phyloP scores from a whole-genome alignment of 1,140 invertebrate genomes.

The Aphis craccivora region DNA sequence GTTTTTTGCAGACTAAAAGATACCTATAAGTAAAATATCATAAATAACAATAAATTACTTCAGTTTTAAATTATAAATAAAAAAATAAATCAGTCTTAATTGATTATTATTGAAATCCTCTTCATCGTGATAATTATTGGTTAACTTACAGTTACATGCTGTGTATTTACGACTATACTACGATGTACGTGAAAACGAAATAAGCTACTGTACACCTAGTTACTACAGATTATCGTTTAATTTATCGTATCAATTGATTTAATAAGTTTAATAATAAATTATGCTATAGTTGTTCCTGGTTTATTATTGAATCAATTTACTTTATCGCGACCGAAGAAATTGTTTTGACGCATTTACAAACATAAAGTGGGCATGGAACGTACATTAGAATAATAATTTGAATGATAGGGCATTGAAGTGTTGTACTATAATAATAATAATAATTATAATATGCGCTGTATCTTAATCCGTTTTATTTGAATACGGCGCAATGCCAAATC shows the following conservation, averaged over 20 bases:
- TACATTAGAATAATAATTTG: not conserved
- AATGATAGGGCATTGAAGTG: not conserved
- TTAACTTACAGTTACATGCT: not conserved
- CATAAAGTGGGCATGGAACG: not conserved
- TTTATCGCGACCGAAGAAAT: slow-evolving; percentile 4
- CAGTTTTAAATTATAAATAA: not conserved
- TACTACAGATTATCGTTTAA: not conserved
- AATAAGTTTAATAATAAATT: not conserved
- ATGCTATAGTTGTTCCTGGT: not conserved
- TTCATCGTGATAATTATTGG: not conserved
- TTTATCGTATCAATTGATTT: slow-evolving; percentile 34
- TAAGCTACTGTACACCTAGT: not conserved
- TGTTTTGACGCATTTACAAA: slow-evolving; percentile 13
- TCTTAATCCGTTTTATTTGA: not conserved
- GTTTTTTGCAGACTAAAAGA: not conserved
- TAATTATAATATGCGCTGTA: not conserved
- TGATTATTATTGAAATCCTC: not conserved
- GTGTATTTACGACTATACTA: not conserved
- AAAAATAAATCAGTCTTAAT: not conserved
- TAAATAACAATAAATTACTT: not conserved
- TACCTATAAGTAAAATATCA: not conserved
- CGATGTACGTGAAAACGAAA: not conserved
- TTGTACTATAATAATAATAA: not conserved
- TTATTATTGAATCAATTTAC: not conserved
- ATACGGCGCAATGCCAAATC: not conserved